Conservation (phyloP, 1,140 invertebrate genomes). For the Cepaea nemoralis region DNA sequence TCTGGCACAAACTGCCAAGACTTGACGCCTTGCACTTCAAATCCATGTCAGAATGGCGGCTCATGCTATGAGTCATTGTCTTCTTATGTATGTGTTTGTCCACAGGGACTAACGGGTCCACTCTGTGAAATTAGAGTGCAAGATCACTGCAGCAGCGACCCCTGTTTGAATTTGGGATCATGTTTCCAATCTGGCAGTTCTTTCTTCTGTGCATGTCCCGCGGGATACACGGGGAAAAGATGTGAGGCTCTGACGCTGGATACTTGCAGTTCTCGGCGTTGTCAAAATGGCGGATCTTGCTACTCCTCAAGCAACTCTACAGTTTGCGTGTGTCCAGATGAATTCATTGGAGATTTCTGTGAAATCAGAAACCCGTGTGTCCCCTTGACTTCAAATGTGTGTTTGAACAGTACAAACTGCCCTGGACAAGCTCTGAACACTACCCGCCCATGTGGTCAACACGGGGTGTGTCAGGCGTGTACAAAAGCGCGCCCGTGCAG, state of each 20-base stretch:
- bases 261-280: background rate
- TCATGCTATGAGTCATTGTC: constrained; percentile 17
- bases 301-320: constrained; percentile 14
- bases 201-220: background rate
- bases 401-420: background rate
- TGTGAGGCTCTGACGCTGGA: background rate
- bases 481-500: background rate
- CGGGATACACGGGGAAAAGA: background rate
- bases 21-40: background rate
- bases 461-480: constrained; percentile 16
- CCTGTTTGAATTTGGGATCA: constrained; percentile 22
- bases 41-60: constrained; percentile 12
- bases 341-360: constrained; percentile 23
- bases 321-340: constrained; percentile 16
- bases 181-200: constrained; percentile 13
- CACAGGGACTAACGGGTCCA: background rate
- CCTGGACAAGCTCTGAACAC: background rate
- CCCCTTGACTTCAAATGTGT: background rate
- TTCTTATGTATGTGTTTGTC: constrained; percentile 11
- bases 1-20: constrained; percentile 16
- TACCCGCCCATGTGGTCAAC: background rate
- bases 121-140: background rate
- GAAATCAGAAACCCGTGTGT: constrained; percentile 25
- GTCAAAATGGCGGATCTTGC: constrained; percentile 29
- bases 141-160: background rate